Evolutionary conservation across 2,113 vertebrate species (phyloP), one percentile per base, ranked within the genome.

Genomic region (Pelobates fuscus): DNA sequence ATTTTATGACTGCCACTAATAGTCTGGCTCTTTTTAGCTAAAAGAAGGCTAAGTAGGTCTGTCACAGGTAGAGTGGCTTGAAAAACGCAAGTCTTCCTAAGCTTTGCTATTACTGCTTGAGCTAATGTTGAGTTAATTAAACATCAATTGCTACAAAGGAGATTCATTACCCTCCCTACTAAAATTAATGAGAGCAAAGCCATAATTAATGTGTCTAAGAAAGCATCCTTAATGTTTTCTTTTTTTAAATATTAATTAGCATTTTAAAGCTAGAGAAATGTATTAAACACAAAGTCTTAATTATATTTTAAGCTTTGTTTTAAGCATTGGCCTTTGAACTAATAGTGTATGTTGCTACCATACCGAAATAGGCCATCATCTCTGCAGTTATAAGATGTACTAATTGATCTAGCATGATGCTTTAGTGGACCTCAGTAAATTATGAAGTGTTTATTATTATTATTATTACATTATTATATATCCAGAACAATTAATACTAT

Each of bases 181-280:
- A 2, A 32, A 37, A 37, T 29, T 63, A 63, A 63, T 21, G 15
- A 17, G 32, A 63, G 60, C n/a, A 63, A 41, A 37, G 18, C n/a
- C 29, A 37, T 63, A 63, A 63, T 63, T 63, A 63, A 63, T 5
- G 20, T 37, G 18, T 63, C 60, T 17, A 41, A 8, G 30, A 63
- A 5, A 37, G 60, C 29, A 20, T 37, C 37, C 17, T 8, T 37
- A 37, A 20, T 63, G 60, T 18, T 37, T 37, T 63, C 25, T 37
- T 37, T n/a, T 37, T 8, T 37, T 63, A 20, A 63, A 63, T 63
- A 37, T 37, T 63, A 63, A 32, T 29, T 61, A 29, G 24, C 58
- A 61, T 29, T 61, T 61, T 27, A 61, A 27, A 29, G 58, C 21
- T 17, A 61, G 15, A 18, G 26, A 14, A 29, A 27, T 61, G 26